These are phyloP conservation scores for Copidosoma floridanum DNA, from an alignment of 1,140 invertebrate genomes.

Conservation along the genomic window DNA sequence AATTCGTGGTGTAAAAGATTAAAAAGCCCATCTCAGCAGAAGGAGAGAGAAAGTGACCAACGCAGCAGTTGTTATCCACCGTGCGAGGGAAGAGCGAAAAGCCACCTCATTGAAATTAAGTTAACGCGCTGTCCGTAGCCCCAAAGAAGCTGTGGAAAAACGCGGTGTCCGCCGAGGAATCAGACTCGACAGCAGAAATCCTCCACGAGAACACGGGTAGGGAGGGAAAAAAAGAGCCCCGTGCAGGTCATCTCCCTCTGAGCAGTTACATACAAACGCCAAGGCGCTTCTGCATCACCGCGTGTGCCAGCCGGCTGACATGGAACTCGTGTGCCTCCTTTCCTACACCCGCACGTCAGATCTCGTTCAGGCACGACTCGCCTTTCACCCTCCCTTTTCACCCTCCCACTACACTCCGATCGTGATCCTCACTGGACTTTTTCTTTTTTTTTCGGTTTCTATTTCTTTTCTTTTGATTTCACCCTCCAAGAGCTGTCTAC, in stretches of 20 bases:
- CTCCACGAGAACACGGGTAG: conserved; percentile 1
- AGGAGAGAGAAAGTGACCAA: no score
- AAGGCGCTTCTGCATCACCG: conserved; percentile 29
- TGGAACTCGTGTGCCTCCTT: conserved; percentile 21
- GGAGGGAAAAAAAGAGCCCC: conserved; percentile 24
- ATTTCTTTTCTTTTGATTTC: background rate
- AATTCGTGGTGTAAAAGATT: no score
- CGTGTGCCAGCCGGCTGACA: conserved; percentile 31
- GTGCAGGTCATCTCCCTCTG: conserved; percentile 15
- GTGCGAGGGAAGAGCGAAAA: background rate
- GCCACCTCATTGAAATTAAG: conserved; percentile 22
- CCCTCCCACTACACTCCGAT: background rate
- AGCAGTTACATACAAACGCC: background rate
- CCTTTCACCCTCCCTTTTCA: conserved; percentile 8
- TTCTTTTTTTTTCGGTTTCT: conserved; percentile 4
- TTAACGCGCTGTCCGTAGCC: no score
- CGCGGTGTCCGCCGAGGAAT: conserved; percentile 18
- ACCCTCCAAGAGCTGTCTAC: no score
- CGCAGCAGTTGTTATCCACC: no score
- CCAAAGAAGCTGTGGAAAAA: no score
- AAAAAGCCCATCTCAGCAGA: no score
- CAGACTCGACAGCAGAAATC: conserved; percentile 21
- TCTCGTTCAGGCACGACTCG: background rate
- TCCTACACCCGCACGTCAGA: conserved; percentile 1
- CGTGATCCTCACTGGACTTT: background rate